A percentile compares a stretch with the other conserved stretches of the same genome.
Evolutionary conservation across 2,113 vertebrate genomes (phyloP).

Genomic region (Nannospalax galili): DNA sequence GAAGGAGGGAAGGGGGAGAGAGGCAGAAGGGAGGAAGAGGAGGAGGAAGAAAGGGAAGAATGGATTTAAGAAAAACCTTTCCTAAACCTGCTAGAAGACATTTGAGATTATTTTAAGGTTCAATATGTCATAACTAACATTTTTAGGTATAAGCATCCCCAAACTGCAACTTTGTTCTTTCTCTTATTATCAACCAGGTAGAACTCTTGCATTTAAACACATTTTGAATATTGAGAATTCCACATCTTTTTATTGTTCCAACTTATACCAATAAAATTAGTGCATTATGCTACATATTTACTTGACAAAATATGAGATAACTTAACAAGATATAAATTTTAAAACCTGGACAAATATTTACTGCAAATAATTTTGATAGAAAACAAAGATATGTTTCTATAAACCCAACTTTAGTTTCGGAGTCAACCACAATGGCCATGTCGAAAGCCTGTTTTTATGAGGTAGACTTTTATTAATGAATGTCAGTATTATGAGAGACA

Average conservation of each 20-base stretch:
- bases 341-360: slow-evolving; percentile 17
- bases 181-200: not conserved
- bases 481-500: not conserved
- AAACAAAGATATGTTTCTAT: not conserved
- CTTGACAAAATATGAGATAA: not conserved
- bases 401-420: slow-evolving; percentile 15
- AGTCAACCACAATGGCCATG: not conserved
- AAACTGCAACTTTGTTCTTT: not conserved
- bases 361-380: slow-evolving; percentile 6
- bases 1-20: accelerated
- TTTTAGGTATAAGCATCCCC: not conserved
- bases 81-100: slow-evolving; percentile 10
- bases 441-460: not conserved
- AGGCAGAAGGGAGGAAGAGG: no score
- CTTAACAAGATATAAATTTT: not conserved
- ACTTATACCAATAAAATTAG: not conserved
- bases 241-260: slow-evolving; percentile 10
- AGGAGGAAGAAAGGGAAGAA: not conserved
- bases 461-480: not conserved
- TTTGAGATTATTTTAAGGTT: slow-evolving; percentile 26
- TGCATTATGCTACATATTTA: not conserved
- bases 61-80: not conserved
- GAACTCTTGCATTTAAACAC: not conserved
- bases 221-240: not conserved
- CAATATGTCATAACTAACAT: not conserved